Evolutionary conservation across 1,140 invertebrate genomes (phyloP), one percentile per base, ranked within the genome.

Genomic region (Dendroctonus ponderosae): DNA sequence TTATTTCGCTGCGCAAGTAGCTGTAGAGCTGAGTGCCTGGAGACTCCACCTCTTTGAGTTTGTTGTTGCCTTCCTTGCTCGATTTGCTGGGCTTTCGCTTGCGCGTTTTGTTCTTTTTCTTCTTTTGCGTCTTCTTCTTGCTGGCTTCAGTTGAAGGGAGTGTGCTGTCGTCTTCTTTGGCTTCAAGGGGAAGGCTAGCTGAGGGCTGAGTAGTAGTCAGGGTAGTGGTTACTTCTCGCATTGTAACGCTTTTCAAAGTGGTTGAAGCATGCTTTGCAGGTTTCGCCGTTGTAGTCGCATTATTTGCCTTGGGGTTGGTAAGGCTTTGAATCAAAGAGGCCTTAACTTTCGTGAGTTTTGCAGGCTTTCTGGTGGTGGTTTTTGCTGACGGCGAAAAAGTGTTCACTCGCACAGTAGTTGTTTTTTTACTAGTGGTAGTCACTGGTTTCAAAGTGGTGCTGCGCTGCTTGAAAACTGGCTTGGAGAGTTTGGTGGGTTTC

Each of bases 21-120:
- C 89, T 91, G 70, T 91, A 91, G 40, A 91, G 86, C 76, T 89
- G 86, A 0, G 87, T 88, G 26, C 86, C 84, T 2, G 90, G 83
- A 6, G 85, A 85, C 67, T 85, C 58, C 5, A 43, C 82, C 84
- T 63, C 82, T 78, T 78, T 51, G 43, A 68, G 8, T 70, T 77
- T 67, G 79, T 81, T 66, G 78, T 80, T 70, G 79, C 80, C 15
- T 80, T 80, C 9, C 41, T 78, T 75, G 48, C 77, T 81, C 73
- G 83, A 82, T 58, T 76, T 74, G 72, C 83, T 82, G 50, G 84
- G 84, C 62, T 82, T 82, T 3, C 82, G 78, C 60, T 84, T 80
- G n/a, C 83, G 42, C 80, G 82, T 52, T 86, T 86, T 67, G 85
- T 86, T 72, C 84, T 86, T 80, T 85, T 87, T 46, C 78, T 77